Conservation (phyloP, 2,113 vertebrate species). For the Himantopus leucocephalus region DNA sequence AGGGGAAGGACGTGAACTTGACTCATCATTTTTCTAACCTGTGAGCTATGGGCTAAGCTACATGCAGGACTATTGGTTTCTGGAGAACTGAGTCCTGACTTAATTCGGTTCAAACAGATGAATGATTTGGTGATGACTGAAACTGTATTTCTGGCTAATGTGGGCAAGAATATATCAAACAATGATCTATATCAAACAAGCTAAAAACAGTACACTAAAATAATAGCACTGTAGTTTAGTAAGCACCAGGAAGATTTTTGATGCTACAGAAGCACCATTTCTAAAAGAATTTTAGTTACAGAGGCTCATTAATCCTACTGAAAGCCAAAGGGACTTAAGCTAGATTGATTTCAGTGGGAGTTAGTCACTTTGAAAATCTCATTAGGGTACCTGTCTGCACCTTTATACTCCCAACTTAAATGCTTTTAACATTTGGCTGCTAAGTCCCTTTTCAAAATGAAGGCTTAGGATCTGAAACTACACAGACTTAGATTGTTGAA, state of each 20-base stretch:
- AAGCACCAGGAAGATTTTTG: background rate
- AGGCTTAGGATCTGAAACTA: background rate
- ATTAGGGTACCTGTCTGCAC: constrained; percentile 31
- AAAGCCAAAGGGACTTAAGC: background rate
- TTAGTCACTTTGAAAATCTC: constrained; percentile 49
- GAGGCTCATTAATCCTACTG: background rate
- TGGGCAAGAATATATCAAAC: background rate
- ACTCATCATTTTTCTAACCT: background rate
- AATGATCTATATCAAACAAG: background rate
- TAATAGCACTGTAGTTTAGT: background rate
- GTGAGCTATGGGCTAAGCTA: background rate
- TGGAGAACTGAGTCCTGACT: background rate
- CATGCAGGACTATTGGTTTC: background rate
- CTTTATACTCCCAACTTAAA: constrained; percentile 14
- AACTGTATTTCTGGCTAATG: background rate
- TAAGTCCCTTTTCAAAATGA: background rate
- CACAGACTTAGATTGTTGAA: background rate
- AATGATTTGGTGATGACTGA: background rate
- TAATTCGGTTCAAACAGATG: background rate
- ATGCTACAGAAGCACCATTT: background rate
- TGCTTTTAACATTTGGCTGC: background rate
- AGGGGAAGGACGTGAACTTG: background rate
- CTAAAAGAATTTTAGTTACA: background rate
- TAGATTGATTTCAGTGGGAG: constrained; percentile 24
- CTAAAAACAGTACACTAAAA: background rate